Base-by-base conservation (phyloP, 1,140 invertebrate genomes). In the Drosophila insularis region DNA sequence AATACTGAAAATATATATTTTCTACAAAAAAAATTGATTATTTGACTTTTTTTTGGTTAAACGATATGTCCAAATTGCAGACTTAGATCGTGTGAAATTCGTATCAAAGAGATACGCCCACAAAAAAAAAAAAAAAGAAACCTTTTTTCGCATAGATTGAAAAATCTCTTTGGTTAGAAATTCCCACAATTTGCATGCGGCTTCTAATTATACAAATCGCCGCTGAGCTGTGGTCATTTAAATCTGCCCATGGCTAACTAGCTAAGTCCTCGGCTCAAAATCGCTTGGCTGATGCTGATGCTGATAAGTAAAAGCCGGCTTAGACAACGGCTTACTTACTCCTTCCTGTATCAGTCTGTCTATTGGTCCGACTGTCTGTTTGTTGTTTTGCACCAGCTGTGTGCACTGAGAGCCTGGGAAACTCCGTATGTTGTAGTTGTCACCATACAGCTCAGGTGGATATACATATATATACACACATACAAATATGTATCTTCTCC, bases 141-240 rank as follows among this genome's bases (percentile, higher is more conserved):
- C 13, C 32, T n/a, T 11, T 59, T 39, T 14, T 27, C 53, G 27
- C n/a, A 43, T 13, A 27, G 23, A 23, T n/a, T 59, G 14, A 64
- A 66, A 65, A 46, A 27, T 27, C 4, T 56, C 35, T 23, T 63
- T 59, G 27, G 32, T 61, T 65, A 64, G 70, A 74, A 81, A 68
- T 87, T 87, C 82, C 79, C 82, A 87, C 79, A 87, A 87, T 87
- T 87, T 89, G 82, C 82, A 87, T 89, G 84, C 82, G 82, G 84
- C 79, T 87, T 89, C 76, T 87, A 87, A 87, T 87, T 87, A 87
- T 87, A 89, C 75, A 89, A 87, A 87, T 87, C 84, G 84, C 76
- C 56, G 62, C 82, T 87, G 84, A 87, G 79, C 82, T 87, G 82
- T 72, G 82, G 82, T 87, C 79, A 87, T 87, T 87, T 87, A 87